phyloP scores from a whole-genome alignment of 64 coral and sea anemone species.

The Pachyseris speciosa region DNA sequence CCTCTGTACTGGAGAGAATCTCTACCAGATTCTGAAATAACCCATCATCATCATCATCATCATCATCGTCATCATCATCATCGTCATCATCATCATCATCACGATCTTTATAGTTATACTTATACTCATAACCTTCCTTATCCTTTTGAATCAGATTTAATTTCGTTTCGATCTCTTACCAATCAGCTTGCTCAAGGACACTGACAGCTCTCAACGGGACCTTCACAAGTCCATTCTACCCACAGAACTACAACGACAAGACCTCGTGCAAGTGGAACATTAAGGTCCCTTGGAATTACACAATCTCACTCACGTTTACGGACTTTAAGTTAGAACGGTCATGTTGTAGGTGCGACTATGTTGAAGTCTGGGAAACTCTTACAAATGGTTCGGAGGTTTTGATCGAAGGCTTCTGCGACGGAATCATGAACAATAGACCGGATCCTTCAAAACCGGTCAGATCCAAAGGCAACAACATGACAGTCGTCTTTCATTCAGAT shows the following conservation, averaged over 20 bases:
- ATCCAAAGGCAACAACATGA: slow-evolving; percentile 45
- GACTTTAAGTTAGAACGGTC: slow-evolving; percentile 19
- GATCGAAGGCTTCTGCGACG: slow-evolving; percentile 11
- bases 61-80: background rate
- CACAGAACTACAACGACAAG: slow-evolving; percentile 47
- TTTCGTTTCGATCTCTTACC: background rate
- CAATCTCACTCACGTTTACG: slow-evolving; percentile 39
- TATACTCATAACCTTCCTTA: background rate
- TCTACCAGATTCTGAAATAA: too few relatives aligned
- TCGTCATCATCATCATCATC: background rate
- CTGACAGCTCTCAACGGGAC: background rate
- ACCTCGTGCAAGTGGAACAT: slow-evolving; percentile 52
- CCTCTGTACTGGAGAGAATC: too few relatives aligned
- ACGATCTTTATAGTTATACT: background rate
- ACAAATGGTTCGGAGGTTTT: background rate
- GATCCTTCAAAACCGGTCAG: slow-evolving; percentile 6
- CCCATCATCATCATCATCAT: background rate
- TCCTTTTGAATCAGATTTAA: background rate
- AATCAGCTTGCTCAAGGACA: slow-evolving; percentile 17
- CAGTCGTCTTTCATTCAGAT: slow-evolving; percentile 63
- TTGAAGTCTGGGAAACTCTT: slow-evolving; percentile 44
- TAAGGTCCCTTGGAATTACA: slow-evolving; percentile 21
- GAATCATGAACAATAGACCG: background rate
- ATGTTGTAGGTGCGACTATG: slow-evolving; percentile 46
- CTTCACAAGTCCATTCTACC: slow-evolving; percentile 49